Evolutionary conservation across 92 coral and sea anemone species (phyloP), one percentile per base, ranked within the genome.

Genomic region (Plumapathes pennacea): DNA sequence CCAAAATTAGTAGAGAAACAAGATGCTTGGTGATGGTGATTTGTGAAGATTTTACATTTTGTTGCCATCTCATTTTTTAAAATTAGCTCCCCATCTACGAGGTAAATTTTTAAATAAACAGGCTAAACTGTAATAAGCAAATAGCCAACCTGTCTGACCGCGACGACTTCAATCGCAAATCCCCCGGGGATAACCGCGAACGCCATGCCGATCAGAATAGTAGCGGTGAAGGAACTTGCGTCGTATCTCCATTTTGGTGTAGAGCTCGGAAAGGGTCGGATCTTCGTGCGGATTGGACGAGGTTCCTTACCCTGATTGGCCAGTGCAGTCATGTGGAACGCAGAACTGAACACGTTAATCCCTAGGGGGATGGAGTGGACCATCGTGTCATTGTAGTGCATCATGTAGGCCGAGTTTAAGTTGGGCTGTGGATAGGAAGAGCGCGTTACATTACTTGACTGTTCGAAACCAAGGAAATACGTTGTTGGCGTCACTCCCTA

Each of bases 351-450:
- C 15, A 89, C 49, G 50, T 89, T 89, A 72, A 85, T 39, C 3
- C 89, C 97, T 43, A 89, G 82, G 2, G 97, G 97, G 4, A 89
- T 57, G 24, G 94, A 76, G 27, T 89, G 97, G 2, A 72, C 74
- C 44, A 76, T 80, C 1, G 94, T 75, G 70, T 85, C 90, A 30
- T 89, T 89, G 77, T 70, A 89, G 2, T 83, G 69, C 86, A 89
- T 42, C 29, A 53, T 13, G 63, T 64, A 72, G 40, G 53, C 40
- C 13, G 87, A 81, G 13, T 5, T n/a, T 25, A 73, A 25, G 26
- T 67, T 60, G 41, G 67, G 57, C 63, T 60, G 64, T 44, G 38
- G 43, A 23, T 18, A 50, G 43, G 7, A 43, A 44, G 22, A 32
- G 31, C 6, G 1, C 4, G 8, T n/a, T n/a, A n/a, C n/a, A n/a